These are phyloP conservation scores for Lemur catta DNA, from an alignment of 2,797 vertebrate species.

Conservation along the genomic window DNA sequence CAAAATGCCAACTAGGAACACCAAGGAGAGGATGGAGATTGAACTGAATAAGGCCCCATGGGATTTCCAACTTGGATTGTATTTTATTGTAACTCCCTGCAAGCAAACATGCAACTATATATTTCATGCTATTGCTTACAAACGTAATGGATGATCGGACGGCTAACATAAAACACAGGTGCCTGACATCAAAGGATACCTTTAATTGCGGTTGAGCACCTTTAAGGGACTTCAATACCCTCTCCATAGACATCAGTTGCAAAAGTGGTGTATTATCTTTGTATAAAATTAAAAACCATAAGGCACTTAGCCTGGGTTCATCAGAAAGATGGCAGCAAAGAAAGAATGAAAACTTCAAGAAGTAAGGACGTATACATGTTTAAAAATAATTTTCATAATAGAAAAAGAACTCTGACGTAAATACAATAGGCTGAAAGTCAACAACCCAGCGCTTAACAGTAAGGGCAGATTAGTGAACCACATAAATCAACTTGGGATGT, in stretches of 20 bases:
- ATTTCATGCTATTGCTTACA: background rate
- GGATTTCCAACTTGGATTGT: background rate
- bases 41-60: background rate
- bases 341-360: background rate
- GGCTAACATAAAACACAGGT: background rate
- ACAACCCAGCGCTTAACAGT: background rate
- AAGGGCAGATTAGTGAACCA: constrained; percentile 18
- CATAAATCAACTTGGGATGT: background rate
- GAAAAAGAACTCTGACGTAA: background rate
- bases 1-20: background rate
- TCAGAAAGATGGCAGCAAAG: background rate
- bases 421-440: constrained; percentile 9
- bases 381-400: background rate
- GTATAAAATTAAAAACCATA: background rate
- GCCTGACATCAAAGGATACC: background rate
- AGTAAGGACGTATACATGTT: background rate
- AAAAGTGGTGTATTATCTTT: background rate
- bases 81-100: background rate
- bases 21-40: background rate
- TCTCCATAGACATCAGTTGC: background rate
- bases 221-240: background rate
- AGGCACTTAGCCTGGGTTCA: background rate
- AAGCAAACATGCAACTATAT: background rate
- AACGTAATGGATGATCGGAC: background rate
- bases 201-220: background rate